These are phyloP conservation scores for Subacronicta megacephala DNA, from an alignment of 2,888 invertebrate species.

Conservation along the genomic window DNA sequence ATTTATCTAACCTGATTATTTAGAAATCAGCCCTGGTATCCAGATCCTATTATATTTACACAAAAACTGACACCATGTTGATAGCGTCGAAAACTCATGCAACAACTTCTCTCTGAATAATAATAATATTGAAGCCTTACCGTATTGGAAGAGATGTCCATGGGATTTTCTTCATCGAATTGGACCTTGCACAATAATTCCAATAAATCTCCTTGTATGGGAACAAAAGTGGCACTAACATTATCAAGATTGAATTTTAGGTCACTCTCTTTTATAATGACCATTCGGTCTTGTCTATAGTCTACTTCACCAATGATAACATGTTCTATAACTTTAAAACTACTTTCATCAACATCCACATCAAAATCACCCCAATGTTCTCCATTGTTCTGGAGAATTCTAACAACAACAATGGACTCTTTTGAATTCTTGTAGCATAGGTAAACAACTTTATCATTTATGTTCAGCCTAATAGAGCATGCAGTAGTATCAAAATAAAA, in stretches of 20 bases:
- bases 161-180: slow-evolving; percentile 88
- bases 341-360: slow-evolving; percentile 71
- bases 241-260: slow-evolving; percentile 91
- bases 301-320: slow-evolving; percentile 76
- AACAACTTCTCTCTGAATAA: too few relatives aligned
- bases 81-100: too few relatives aligned
- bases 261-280: slow-evolving; percentile 87
- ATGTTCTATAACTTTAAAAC: slow-evolving; percentile 75
- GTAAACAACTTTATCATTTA: slow-evolving; percentile 90
- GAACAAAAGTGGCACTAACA: slow-evolving; percentile 91
- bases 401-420: slow-evolving; percentile 86
- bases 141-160: slow-evolving; percentile 81
- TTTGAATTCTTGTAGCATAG: slow-evolving; percentile 85
- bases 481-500: slow-evolving; percentile 86
- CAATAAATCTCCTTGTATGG: slow-evolving; percentile 92
- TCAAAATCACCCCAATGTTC: slow-evolving; percentile 84
- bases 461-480: slow-evolving; percentile 72
- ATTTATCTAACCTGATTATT: too few relatives aligned
- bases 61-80: too few relatives aligned
- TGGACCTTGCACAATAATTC: slow-evolving; percentile 91
- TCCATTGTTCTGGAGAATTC: slow-evolving; percentile 88
- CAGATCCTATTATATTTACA: too few relatives aligned
- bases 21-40: too few relatives aligned
- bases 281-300: slow-evolving; percentile 70
- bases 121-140: slow-evolving; percentile 53